phyloP scores from a whole-genome alignment of 2,113 vertebrate species.

The Sphaerodactylus townsendi region DNA sequence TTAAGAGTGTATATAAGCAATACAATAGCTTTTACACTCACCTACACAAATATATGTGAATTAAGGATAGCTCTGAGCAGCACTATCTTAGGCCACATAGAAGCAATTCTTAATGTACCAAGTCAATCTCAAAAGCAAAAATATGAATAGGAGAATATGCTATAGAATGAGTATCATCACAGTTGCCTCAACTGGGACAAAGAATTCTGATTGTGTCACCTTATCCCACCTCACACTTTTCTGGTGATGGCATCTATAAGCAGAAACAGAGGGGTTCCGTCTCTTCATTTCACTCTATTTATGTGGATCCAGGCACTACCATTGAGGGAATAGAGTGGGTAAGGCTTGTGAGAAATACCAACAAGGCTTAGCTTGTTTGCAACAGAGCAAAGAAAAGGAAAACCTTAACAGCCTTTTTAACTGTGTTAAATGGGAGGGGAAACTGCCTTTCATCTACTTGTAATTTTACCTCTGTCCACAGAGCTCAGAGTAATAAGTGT shows the following conservation, averaged over 20 bases:
- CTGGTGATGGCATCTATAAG: neutral
- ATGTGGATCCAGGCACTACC: neutral
- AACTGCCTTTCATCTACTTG: too few species aligned
- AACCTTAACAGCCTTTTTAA: neutral
- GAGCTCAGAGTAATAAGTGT: too few species aligned
- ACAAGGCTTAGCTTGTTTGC: neutral
- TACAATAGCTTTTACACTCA: neutral
- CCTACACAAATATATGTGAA: neutral
- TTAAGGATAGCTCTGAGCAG: neutral
- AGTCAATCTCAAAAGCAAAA: neutral
- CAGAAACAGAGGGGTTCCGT: neutral
- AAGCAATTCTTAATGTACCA: neutral
- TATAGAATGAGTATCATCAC: neutral
- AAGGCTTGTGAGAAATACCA: too few species aligned
- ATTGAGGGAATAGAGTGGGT: neutral
- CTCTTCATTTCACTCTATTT: neutral
- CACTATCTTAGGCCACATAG: neutral
- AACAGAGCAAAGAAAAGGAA: neutral
- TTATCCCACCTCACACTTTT: neutral
- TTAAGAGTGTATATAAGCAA: neutral
- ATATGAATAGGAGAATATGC: neutral
- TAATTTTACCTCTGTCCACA: too few species aligned
- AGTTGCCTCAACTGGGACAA: neutral
- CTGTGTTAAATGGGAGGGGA: neutral
- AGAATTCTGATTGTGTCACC: neutral